Base-by-base conservation (phyloP, 2,113 vertebrate genomes). In the Callocephalon fimbriatum region DNA sequence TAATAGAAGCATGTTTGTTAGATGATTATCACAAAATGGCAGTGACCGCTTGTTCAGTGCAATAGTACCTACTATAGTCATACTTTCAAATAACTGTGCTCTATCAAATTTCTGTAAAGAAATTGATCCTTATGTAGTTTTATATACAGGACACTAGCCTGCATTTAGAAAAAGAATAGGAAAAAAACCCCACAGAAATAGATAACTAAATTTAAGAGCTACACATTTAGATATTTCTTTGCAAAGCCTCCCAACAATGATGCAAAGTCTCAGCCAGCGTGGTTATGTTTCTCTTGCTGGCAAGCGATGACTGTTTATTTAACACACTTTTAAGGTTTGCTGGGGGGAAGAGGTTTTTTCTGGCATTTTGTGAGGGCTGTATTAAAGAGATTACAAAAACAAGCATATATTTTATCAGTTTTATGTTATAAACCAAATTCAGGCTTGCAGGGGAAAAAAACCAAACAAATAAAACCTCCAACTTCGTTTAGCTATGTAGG, bases 1-100 rank as follows among this genome's bases (percentile, higher is more conserved):
- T 95, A 90, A 95, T 77, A 92, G 82, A 95, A 95, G 93, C 67
- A 76, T 48, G 44, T 68, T 96, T 93, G 91, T 93, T 77, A 66
- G 48, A 58, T 32, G 26, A 79, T 88, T 76, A 82, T 79, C 75
- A 85, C 58, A 26, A 90, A 96, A 94, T 31, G 54, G 48, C 71
- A 95, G 62, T 7, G 23, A 62, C 29, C 88, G 72, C 35, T 91
- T 72, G 9, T 65, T 92, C 54, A 62, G 15, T 32, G 45, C 67
- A 79, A 72, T 8, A 92, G 71, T 76, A 92, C 40, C 56, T 95
- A 45, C 53, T 68, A 56, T 26, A 62, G 67, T 23, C 72, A 88
- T 27, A 38, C 13, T 78, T 91, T 12, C 68, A 93, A 91, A 58
- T 45, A 82, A 75, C 45, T 84, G 45, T 42, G 48, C 29, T 83